Evolutionary conservation across 2,113 vertebrate species (phyloP).

Genomic region (Aspiorhynchus laticeps): DNA sequence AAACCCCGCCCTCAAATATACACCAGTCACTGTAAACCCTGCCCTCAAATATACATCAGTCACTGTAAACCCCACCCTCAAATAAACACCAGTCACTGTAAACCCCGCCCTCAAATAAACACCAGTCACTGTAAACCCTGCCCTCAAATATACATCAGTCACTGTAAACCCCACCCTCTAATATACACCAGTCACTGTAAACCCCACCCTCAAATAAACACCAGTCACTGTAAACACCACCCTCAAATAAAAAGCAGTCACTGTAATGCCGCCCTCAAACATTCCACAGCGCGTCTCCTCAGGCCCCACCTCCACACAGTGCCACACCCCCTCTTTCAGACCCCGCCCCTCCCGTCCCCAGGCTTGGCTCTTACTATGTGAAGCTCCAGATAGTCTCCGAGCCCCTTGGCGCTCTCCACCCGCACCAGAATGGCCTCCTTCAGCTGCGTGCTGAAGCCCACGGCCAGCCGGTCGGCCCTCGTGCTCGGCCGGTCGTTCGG

Average conservation of each 20-base stretch:
- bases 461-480: slow-evolving; percentile 90
- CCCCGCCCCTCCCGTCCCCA: not conserved
- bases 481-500: slow-evolving; percentile 94
- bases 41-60: not conserved
- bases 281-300: not conserved
- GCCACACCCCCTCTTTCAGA: not conserved
- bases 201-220: not conserved
- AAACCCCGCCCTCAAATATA: too few species aligned
- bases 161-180: too few species aligned
- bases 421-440: slow-evolving; percentile 88
- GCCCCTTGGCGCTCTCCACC: slow-evolving; percentile 90
- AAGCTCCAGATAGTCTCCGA: slow-evolving; percentile 91
- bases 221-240: not conserved
- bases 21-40: too few species aligned
- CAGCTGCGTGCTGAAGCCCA: slow-evolving; percentile 94
- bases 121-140: not conserved
- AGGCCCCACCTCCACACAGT: not conserved
- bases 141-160: too few species aligned
- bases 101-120: not conserved
- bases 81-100: not conserved
- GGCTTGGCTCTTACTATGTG: slow-evolving; percentile 84
- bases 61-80: not conserved
- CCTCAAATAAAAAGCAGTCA: not conserved
- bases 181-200: not conserved
- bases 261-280: too few species aligned